phyloP scores from a whole-genome alignment of 2,888 invertebrate genomes.

The Drosophila basisetae region DNA sequence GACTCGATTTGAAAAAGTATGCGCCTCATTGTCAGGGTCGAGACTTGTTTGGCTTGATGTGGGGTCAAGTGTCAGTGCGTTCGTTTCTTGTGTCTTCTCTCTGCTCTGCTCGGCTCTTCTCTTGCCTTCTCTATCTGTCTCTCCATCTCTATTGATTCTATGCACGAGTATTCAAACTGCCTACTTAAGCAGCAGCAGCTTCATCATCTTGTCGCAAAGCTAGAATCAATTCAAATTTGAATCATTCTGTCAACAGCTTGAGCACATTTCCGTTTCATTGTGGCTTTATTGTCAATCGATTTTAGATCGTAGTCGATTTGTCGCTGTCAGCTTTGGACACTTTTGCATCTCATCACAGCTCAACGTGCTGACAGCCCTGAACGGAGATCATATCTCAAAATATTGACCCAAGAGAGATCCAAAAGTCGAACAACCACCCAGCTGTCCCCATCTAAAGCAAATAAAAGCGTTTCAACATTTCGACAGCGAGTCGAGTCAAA shows the following conservation, averaged over 20 bases:
- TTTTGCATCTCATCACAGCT: slow-evolving; percentile 35
- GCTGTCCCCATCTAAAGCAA: slow-evolving; percentile 12
- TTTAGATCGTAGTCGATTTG: slow-evolving; percentile 45
- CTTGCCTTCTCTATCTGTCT: background rate
- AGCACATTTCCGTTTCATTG: slow-evolving; percentile 66
- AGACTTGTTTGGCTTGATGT: slow-evolving; percentile 62
- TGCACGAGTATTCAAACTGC: slow-evolving; percentile 30
- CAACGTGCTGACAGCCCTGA: slow-evolving; percentile 32
- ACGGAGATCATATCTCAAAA: slow-evolving; percentile 11
- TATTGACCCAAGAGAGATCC: slow-evolving; percentile 27
- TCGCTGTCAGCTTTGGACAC: slow-evolving; percentile 66
- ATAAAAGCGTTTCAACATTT: slow-evolving; percentile 3
- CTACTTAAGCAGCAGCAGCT: slow-evolving; percentile 33
- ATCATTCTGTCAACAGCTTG: slow-evolving; percentile 41
- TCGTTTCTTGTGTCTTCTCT: slow-evolving; percentile 20
- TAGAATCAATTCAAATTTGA: slow-evolving; percentile 32
- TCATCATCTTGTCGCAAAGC: slow-evolving; percentile 15
- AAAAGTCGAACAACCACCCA: slow-evolving; percentile 10
- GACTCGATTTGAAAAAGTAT: slow-evolving; percentile 44
- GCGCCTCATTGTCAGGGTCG: slow-evolving; percentile 72
- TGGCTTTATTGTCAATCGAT: slow-evolving; percentile 31
- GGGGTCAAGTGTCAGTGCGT: slow-evolving; percentile 78
- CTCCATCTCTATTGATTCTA: slow-evolving; percentile 61
- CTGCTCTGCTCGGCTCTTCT: slow-evolving; percentile 29
- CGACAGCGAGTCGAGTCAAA: background rate